These are phyloP conservation scores for Leptothorax acervorum DNA, from an alignment of 2,888 invertebrate species.

Conservation along the genomic window DNA sequence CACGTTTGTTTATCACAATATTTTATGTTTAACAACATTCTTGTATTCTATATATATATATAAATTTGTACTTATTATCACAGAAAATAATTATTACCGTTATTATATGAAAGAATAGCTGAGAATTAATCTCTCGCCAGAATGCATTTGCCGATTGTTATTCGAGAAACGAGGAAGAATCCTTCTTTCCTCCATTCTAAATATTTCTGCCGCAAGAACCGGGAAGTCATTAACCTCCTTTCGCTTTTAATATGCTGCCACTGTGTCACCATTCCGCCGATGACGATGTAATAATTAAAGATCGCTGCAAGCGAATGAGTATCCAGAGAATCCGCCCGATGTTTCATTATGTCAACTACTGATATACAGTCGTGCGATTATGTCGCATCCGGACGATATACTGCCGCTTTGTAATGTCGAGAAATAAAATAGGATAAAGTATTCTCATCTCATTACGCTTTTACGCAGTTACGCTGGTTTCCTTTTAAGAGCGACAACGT, in stretches of 20 bases:
- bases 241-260: conserved; percentile 32
- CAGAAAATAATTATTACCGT: neutral
- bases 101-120: neutral
- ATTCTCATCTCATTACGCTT: neutral
- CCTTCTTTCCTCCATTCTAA: neutral
- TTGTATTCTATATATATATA: neutral
- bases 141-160: neutral
- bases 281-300: conserved; percentile 63
- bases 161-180: conserved; percentile 27
- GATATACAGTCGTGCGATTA: conserved; percentile 55
- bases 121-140: neutral
- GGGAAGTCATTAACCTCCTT: conserved; percentile 59
- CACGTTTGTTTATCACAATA: neutral
- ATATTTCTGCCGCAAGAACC: conserved; percentile 33
- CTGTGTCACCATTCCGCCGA: conserved; percentile 32
- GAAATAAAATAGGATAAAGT: conserved; percentile 22
- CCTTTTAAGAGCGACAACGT: conserved; percentile 11
- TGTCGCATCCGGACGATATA: conserved; percentile 7
- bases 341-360: conserved; percentile 58
- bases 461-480: neutral
- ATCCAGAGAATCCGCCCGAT: conserved; percentile 56
- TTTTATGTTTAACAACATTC: neutral
- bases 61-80: neutral
- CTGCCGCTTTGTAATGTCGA: conserved; percentile 3
- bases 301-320: conserved; percentile 27